phyloP scores from a whole-genome alignment of 2,113 vertebrate genomes.

The Sinocyclocheilus maitianheensis region DNA sequence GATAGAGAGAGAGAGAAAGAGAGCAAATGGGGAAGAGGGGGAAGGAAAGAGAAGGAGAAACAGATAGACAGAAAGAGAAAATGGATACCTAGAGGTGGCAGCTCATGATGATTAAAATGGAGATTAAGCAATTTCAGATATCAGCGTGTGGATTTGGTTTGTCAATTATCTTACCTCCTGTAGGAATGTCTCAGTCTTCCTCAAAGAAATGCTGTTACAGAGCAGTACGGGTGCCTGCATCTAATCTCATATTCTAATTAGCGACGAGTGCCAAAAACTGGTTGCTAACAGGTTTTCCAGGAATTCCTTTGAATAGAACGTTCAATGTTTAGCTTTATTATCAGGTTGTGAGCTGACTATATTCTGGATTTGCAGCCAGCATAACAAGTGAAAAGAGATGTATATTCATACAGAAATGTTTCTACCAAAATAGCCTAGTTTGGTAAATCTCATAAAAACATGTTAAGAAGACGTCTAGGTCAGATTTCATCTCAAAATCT shows the following conservation, averaged over 20 bases:
- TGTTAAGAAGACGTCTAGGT: background rate
- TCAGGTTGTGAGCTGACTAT: background rate
- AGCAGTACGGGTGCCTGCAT: slow-evolving; percentile 7
- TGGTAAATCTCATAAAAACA: background rate
- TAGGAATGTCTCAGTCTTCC: slow-evolving; percentile 66
- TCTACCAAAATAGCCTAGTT: background rate
- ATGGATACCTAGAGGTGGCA: slow-evolving; percentile 64
- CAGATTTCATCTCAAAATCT: background rate
- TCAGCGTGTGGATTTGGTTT: slow-evolving; percentile 57
- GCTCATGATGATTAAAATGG: slow-evolving; percentile 67
- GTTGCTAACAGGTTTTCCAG: slow-evolving; percentile 15
- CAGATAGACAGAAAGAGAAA: background rate
- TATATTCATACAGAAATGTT: background rate
- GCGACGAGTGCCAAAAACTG: background rate
- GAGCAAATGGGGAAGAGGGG: slow-evolving; percentile 8
- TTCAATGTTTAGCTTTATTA: background rate
- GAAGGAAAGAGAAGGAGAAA: slow-evolving; percentile 7
- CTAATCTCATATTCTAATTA: background rate
- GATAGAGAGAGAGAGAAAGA: slow-evolving; percentile 5
- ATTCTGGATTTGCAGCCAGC: background rate
- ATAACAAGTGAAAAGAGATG: background rate
- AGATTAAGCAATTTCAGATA: slow-evolving; percentile 70
- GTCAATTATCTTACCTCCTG: slow-evolving; percentile 68
- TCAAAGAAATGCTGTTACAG: slow-evolving; percentile 69
- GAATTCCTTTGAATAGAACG: background rate